Evolutionary conservation across 2,797 vertebrate genomes (phyloP), one percentile per base, ranked within the genome.

Genomic region (Bryconaethiops microstoma): DNA sequence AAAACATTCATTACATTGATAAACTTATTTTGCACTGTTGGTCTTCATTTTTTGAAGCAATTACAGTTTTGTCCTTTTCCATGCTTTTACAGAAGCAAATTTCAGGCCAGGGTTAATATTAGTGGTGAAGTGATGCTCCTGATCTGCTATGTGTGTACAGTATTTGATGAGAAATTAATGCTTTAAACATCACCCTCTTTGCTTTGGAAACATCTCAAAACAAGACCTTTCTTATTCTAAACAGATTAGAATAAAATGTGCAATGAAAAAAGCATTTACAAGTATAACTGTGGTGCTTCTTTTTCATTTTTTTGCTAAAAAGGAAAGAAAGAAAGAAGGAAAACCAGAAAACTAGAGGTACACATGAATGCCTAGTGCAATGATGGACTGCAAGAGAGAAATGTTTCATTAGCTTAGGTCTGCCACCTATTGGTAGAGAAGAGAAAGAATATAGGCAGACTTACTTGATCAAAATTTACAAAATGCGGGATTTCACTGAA

Each of bases 371-470:
- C 10, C 42, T 10, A 45, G 42, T 7, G 6, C 10, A 52, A 48
- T 48, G 19, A 17, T 16, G 14, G 5, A 7, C 29, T 5, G 14
- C 62, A 64, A 5, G 16, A 4, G 4, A 23, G 29, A 29, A 57
- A 45, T 35, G 16, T 25, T 35, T 59, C 16, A 35, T 83, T 84
- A 65, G 82, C 19, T 83, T 52, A 87, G 83, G 71, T 21, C 81
- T 85, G 83, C 87, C 86, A 81, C 76, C 86, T 89, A 14, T 68
- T 85, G 88, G 81, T 81, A 21, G 74, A 71, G 19, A 13, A 71
- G 42, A 45, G 74, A 77, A 82, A 10, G 10, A 10, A 10, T 29
- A 29, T 29, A 29, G 29, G 29, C 29, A 29, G 29, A 29, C 29
- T 29, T 29, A 29, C 1, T 40, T 48, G 54, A 57, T 52, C 8